Evolutionary conservation across 2,797 vertebrate species (phyloP).

Genomic region (Protosalanx chinensis): DNA sequence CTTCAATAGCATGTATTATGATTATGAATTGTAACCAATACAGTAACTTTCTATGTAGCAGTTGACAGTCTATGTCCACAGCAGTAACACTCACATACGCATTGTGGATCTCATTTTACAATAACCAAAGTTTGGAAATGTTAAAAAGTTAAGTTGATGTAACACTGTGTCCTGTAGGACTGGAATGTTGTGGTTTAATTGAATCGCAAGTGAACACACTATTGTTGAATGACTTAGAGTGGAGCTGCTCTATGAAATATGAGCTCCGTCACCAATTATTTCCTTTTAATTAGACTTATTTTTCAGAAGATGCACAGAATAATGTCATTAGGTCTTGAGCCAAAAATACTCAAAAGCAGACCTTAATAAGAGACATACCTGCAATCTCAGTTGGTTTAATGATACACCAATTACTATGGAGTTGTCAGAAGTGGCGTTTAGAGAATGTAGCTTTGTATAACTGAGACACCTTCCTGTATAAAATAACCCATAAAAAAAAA

Average conservation of each 20-base stretch:
- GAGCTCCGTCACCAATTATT: neutral
- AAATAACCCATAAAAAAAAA: no score
- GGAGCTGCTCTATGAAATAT: neutral
- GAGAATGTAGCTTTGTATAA: neutral
- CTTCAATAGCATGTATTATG: no score
- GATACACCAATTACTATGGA: slow-evolving; percentile 14
- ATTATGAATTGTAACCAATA: no score
- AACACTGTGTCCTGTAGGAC: neutral
- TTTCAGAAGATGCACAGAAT: slow-evolving; percentile 2
- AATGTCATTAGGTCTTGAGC: slow-evolving; percentile 4
- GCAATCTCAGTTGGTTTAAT: slow-evolving; percentile 5
- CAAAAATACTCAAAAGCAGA: neutral
- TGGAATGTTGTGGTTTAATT: neutral
- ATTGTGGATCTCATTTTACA: neutral
- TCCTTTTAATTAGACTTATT: neutral
- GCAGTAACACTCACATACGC: no score
- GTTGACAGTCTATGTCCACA: no score
- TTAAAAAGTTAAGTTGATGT: neutral
- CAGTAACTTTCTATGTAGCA: no score
- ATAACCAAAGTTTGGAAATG: neutral
- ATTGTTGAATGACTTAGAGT: neutral
- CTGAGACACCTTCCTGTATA: neutral
- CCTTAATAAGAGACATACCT: slow-evolving; percentile 9
- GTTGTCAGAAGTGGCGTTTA: neutral
- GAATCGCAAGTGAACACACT: neutral